Evolutionary conservation across 2,113 vertebrate species (phyloP), one percentile per base, ranked within the genome.

Genomic region (Grammomys dolichurus): DNA sequence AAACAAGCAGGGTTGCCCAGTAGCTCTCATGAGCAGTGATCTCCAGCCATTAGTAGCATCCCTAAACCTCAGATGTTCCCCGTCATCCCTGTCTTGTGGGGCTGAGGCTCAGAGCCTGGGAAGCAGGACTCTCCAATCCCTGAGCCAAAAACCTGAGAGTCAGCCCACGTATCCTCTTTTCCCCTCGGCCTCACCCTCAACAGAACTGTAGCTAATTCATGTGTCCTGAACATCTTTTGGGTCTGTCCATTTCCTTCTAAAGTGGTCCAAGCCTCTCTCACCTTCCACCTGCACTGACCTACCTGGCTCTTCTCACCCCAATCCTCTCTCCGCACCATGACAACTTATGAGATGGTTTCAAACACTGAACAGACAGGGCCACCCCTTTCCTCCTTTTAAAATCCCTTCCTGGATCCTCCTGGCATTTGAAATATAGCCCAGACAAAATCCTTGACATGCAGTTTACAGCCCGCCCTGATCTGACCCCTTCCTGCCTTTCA

Each of bases 381-480:
- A 51, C 33, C 43, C n/a, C 26, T 43, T 20, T 13, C 48, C 9
- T 36, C 20, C 86, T 56, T 56, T 56, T 36, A 56, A 88, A 56
- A 54, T 58, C 33, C 65, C 84, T 28, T 40, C 56, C 43, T 92
- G 72, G 65, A 51, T 90, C 51, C 28, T 58, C 36, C n/a, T 11
- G 76, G 51, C 67, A 60, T 91, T 89, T 85, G 24, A 92, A 90
- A 96, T 89, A 87, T 5, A 89, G 77, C 24, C n/a, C 40, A 85
- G 46, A 91, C 7, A 73, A 92, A 93, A 86, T 82, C 85, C 36
- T 5, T 60, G 11, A 69, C 20, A 19, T 16, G 28, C 11, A 87
- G 96, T 93, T 89, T 70, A 87, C 14, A 89, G 17, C 19, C 43
- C 73, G 10, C 48, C 40, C 63, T 6, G 40, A 48, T 80, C 12